Percentiles rank a stretch among this genome's conserved stretches.
phyloP scores from a whole-genome alignment of 2,113 vertebrate species.

The Crotalus tigris region DNA sequence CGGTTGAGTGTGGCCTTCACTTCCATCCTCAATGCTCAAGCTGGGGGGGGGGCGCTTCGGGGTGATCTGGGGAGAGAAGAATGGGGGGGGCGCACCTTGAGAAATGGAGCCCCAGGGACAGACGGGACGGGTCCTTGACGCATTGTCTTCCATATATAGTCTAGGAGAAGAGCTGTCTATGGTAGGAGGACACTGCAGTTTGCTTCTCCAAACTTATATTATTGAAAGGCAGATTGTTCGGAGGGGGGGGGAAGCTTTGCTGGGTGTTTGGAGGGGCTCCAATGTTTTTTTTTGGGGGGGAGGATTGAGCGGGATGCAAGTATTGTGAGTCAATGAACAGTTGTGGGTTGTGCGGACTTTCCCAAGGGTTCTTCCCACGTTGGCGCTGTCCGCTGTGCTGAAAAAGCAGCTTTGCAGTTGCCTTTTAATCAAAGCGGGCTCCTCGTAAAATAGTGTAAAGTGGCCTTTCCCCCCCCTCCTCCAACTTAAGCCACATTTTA shows the following conservation, averaged over 20 bases:
- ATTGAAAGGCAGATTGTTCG: background rate
- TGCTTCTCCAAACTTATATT: background rate
- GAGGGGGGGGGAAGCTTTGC: no score
- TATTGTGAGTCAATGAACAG: background rate
- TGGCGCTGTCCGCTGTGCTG: background rate
- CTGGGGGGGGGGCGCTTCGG: background rate
- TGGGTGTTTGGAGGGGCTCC: background rate
- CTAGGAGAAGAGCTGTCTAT: background rate
- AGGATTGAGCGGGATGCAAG: accelerated
- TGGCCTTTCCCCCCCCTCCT: no score
- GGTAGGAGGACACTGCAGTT: accelerated
- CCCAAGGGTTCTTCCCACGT: no score
- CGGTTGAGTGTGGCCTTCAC: no score
- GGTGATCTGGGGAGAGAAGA: no score
- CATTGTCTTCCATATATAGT: background rate
- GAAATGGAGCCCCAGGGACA: background rate
- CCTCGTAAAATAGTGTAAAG: background rate
- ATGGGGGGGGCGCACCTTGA: no score
- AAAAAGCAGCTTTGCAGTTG: background rate
- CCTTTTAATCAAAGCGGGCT: background rate
- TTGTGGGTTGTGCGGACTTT: no score
- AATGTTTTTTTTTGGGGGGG: background rate
- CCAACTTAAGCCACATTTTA: background rate
- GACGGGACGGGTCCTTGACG: background rate
- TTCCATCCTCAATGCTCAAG: background rate